Conservation (phyloP, 2,888 invertebrate species). For the Pogonocherus hispidulus region DNA sequence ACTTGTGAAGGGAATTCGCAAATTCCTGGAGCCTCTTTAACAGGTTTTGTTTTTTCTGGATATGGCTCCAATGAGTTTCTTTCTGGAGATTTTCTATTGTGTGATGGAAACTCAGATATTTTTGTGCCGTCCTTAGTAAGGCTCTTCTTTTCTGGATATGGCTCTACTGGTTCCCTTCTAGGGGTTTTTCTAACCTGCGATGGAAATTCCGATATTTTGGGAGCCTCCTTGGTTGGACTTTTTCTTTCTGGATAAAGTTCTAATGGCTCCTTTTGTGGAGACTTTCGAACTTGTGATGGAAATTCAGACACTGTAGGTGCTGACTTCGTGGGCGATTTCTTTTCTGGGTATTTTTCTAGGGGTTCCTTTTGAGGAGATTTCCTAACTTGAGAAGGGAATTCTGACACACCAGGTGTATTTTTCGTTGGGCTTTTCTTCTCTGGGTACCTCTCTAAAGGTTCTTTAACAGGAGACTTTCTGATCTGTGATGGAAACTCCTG, state of each 20-base stretch:
- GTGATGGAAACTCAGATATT: slow-evolving; percentile 43
- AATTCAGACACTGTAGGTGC: slow-evolving; percentile 18
- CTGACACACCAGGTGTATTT: slow-evolving; percentile 40
- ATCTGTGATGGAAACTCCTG: slow-evolving; percentile 48
- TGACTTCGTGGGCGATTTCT: background rate
- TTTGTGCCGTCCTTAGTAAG: slow-evolving; percentile 37
- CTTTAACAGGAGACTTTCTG: slow-evolving; percentile 43
- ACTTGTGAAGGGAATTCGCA: slow-evolving; percentile 50
- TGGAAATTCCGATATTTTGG: slow-evolving; percentile 51
- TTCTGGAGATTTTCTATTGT: slow-evolving; percentile 47
- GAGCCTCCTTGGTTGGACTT: slow-evolving; percentile 37
- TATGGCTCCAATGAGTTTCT: slow-evolving; percentile 38
- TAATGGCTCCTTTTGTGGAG: slow-evolving; percentile 48
- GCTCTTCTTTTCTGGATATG: slow-evolving; percentile 43
- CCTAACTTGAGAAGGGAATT: slow-evolving; percentile 54
- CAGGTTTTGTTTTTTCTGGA: slow-evolving; percentile 38
- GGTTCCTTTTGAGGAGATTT: slow-evolving; percentile 48
- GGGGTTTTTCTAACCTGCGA: slow-evolving; percentile 51
- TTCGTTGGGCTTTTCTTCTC: slow-evolving; percentile 43
- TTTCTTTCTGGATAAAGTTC: slow-evolving; percentile 47
- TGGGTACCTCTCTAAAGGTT: slow-evolving; percentile 39
- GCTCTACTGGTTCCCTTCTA: slow-evolving; percentile 44
- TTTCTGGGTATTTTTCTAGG: slow-evolving; percentile 15
- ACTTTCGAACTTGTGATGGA: slow-evolving; percentile 48
- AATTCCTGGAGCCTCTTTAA: slow-evolving; percentile 33